Percentiles rank a stretch among this genome's conserved stretches.
These are phyloP conservation scores for Drosophila mimetica DNA, from an alignment of 2,888 invertebrate species.

Conservation along the genomic window DNA sequence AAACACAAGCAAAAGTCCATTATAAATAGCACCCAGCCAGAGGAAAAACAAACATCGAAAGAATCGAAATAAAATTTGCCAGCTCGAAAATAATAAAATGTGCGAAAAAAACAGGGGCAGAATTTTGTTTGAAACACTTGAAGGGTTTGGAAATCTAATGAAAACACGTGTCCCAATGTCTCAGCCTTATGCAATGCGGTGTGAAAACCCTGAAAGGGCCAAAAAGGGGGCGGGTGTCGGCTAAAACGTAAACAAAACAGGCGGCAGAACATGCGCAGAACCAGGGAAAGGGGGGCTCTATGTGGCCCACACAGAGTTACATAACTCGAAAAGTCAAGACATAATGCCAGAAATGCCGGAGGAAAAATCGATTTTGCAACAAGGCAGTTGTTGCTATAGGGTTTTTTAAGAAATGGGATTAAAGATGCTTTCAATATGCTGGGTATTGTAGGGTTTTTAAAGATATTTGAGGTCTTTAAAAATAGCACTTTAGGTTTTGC, in stretches of 20 bases:
- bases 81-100: slow-evolving; percentile 42
- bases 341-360: slow-evolving; percentile 16
- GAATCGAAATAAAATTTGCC: slow-evolving; percentile 40
- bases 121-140: slow-evolving; percentile 54
- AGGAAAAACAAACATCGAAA: slow-evolving; percentile 27
- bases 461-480: not conserved
- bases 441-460: slow-evolving; percentile 29
- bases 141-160: slow-evolving; percentile 70
- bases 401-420: not conserved
- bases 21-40: slow-evolving; percentile 67
- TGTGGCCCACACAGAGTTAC: slow-evolving; percentile 16
- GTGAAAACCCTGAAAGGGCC: slow-evolving; percentile 15
- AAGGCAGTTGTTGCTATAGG: slow-evolving; percentile 10
- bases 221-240: slow-evolving; percentile 15
- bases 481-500: not conserved
- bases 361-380: slow-evolving; percentile 37
- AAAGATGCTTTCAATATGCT: not conserved
- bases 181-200: slow-evolving; percentile 54
- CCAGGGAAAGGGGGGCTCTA: not conserved
- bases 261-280: slow-evolving; percentile 29
- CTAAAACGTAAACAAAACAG: slow-evolving; percentile 37
- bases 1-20: slow-evolving; percentile 54
- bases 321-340: slow-evolving; percentile 26
- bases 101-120: slow-evolving; percentile 18
- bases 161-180: slow-evolving; percentile 53